Conservation (phyloP, 1,140 invertebrate genomes). For the Cataglyphis hispanica region DNA sequence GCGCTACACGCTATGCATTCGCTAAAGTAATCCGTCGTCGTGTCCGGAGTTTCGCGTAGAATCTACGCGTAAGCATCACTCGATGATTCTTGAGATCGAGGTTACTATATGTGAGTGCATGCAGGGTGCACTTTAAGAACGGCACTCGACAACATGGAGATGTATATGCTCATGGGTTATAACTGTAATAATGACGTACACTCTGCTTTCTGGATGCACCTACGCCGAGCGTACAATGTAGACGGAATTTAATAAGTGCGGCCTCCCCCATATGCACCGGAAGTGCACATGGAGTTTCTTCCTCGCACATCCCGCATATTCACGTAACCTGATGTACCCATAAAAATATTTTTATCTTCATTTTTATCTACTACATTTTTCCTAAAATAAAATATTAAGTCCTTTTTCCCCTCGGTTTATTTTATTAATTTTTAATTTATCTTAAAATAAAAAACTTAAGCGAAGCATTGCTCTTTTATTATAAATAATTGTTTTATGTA, state of each 20-base stretch:
- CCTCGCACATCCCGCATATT: not conserved
- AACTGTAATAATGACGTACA: constrained; percentile 68
- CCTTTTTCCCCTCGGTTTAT: not conserved
- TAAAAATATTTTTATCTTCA: not conserved
- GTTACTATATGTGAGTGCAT: constrained; percentile 63
- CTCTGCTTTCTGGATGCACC: constrained; percentile 50
- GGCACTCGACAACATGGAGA: constrained; percentile 55
- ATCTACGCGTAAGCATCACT: constrained; percentile 58
- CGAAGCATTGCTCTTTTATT: not conserved
- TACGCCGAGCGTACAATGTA: constrained; percentile 12
- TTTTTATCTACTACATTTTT: not conserved
- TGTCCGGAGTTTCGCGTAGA: constrained; percentile 10
- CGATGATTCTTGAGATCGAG: constrained; percentile 49
- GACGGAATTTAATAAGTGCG: constrained; percentile 19
- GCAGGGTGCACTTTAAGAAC: constrained; percentile 70
- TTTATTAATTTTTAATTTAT: not conserved
- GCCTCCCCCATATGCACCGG: not conserved
- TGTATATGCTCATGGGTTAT: constrained; percentile 18
- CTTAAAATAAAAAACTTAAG: not conserved
- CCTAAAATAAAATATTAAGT: not conserved
- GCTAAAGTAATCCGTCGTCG: constrained; percentile 35
- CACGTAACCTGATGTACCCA: not conserved
- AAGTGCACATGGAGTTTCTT: not conserved
- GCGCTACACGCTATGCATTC: constrained; percentile 24
- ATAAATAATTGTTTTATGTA: too few species aligned